phyloP scores from a whole-genome alignment of 2,888 invertebrate genomes.

The Koerneria pararmatus region DNA sequence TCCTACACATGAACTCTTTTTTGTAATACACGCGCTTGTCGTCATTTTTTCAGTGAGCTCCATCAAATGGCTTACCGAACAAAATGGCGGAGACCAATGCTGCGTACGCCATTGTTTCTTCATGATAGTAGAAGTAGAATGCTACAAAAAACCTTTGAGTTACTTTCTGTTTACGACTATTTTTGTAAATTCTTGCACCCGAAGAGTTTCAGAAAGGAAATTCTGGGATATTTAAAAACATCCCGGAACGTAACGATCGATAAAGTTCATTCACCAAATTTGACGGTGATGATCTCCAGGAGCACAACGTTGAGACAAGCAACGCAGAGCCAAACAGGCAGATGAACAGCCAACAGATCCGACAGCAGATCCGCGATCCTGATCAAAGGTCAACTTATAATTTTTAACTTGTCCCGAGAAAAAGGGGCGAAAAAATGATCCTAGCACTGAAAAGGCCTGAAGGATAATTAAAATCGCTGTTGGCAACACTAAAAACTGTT shows the following conservation, averaged over 20 bases:
- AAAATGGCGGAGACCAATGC: constrained; percentile 31
- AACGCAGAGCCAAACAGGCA: constrained; percentile 45
- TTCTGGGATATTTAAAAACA: background rate
- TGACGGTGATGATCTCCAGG: constrained; percentile 35
- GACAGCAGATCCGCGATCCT: constrained; percentile 38
- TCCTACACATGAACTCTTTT: no score
- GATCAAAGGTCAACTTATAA: constrained; percentile 7
- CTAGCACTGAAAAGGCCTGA: no score
- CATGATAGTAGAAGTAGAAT: constrained; percentile 43
- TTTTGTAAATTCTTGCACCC: background rate
- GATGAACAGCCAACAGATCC: constrained; percentile 44
- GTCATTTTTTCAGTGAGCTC: no score
- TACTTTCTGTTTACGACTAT: no score
- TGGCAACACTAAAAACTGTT: no score
- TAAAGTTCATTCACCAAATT: constrained; percentile 30
- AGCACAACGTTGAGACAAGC: constrained; percentile 38
- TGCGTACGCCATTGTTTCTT: constrained; percentile 36
- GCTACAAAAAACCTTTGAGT: constrained; percentile 28
- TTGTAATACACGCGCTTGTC: no score
- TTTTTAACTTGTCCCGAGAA: no score
- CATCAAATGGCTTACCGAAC: no score
- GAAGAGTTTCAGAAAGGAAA: background rate
- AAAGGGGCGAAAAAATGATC: no score
- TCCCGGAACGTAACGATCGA: background rate
- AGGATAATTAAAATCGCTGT: no score